Evolutionary conservation across 2,888 invertebrate genomes (phyloP).

Genomic region (Schrankia costaestrigalis): DNA sequence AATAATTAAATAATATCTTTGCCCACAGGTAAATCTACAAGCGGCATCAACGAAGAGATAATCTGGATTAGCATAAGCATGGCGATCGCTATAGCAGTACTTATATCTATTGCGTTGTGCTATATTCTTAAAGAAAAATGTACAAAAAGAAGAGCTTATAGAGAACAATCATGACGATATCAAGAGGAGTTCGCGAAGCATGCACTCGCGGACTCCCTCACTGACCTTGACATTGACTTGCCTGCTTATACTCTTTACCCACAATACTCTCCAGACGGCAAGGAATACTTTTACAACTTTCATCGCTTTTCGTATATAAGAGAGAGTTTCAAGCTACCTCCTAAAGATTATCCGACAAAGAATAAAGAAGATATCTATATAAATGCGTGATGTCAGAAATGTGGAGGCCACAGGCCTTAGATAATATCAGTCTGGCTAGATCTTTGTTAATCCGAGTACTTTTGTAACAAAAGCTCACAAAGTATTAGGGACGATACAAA

Average conservation of each 20-base stretch:
- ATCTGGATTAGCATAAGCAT: conserved; percentile 94
- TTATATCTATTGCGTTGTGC: conserved; percentile 91
- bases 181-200: conserved; percentile 75
- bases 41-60: conserved; percentile 92
- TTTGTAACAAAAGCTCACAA: no score
- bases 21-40: conserved; percentile 87
- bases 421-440: no score
- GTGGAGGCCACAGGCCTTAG: no score
- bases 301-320: conserved; percentile 70
- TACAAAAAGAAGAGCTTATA: conserved; percentile 86
- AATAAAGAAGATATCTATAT: conserved; percentile 67
- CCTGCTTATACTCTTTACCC: conserved; percentile 69
- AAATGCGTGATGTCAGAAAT: conserved; percentile 49
- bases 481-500: no score
- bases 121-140: conserved; percentile 91
- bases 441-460: no score
- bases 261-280: conserved; percentile 71
- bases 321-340: conserved; percentile 66
- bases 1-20: neutral
- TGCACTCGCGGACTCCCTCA: conserved; percentile 67
- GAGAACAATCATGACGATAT: conserved; percentile 85
- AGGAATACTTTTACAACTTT: conserved; percentile 74
- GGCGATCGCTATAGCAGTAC: conserved; percentile 89
- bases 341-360: conserved; percentile 63
- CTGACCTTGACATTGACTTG: conserved; percentile 59